These are phyloP conservation scores for Julus scandinavius DNA, from an alignment of 2,888 invertebrate genomes.

Conservation along the genomic window DNA sequence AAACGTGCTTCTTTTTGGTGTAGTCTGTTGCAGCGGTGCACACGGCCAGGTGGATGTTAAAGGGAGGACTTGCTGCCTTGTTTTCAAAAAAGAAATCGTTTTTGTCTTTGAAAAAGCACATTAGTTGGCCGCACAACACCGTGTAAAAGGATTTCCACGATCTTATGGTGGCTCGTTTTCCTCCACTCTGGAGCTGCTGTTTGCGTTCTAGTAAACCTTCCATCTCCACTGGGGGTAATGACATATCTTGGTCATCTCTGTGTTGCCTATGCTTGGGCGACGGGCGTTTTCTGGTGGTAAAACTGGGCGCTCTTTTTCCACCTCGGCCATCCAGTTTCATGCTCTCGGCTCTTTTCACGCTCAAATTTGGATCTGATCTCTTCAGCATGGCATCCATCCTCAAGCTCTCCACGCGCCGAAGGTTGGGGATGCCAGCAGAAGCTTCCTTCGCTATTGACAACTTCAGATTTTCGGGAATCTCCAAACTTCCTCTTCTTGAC, in stretches of 20 bases:
- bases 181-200: constrained; percentile 91
- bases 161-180: constrained; percentile 92
- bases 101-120: constrained; percentile 98
- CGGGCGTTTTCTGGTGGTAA: constrained; percentile 89
- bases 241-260: constrained; percentile 55
- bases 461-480: constrained; percentile 53
- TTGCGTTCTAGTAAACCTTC: constrained; percentile 93
- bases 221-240: constrained; percentile 88
- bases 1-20: constrained; percentile 93
- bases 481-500: constrained; percentile 51
- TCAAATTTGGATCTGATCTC: constrained; percentile 61
- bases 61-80: constrained; percentile 87
- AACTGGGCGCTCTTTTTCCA: constrained; percentile 78
- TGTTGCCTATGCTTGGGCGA: constrained; percentile 74
- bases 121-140: constrained; percentile 93
- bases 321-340: constrained; percentile 77
- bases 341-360: constrained; percentile 86
- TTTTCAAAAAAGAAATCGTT: constrained; percentile 84
- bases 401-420: constrained; percentile 57
- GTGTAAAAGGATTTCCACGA: constrained; percentile 97
- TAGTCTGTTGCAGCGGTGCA: constrained; percentile 93
- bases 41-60: constrained; percentile 79
- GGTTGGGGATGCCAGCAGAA: not conserved
- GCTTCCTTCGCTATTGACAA: constrained; percentile 53
- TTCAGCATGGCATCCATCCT: constrained; percentile 52